Base-by-base conservation (phyloP, 2,797 vertebrate genomes). In the Myoxocephalus aenaeus region DNA sequence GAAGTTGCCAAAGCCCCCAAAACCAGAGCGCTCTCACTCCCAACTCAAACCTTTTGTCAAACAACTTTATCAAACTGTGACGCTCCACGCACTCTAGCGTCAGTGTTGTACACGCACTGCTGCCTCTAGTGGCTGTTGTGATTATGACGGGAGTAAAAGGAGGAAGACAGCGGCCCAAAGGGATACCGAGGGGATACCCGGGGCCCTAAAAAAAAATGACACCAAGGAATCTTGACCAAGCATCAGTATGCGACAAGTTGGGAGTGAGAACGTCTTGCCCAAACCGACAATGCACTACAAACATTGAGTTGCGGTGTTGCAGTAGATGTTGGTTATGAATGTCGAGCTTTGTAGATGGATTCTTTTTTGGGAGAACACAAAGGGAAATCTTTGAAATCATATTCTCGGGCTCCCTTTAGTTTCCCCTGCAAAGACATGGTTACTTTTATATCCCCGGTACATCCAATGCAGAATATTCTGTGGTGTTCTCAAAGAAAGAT, bases 401-500 rank as follows among this genome's bases (percentile, higher is more conserved):
- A 64, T 14, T 36, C 73, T 77, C 51, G 29, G 29, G 77, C 69
- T 70, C 5, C 13, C 3, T 80, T 86, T 86, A 83, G 59, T 89
- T 82, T 84, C 48, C 11, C 6, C 10, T 56, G 32, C 59, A 77
- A 75, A 84, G 63, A 48, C 58, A 29, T 18, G 18, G 34, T 75
- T 63, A 22, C 75, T 69, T 79, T 85, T 63, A 68, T 81, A 69
- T 87, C 78, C 51, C 46, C 46, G 7, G 51, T 48, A n/a, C 32
- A 53, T 69, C 68, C 62, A 2, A 22, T 65, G 50, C 56, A 61
- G 70, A 50, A 87, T 44, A 72, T 82, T 78, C 57, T 66, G 48
- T 12, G 42, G 38, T 65, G 76, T 73, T 81, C 61, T 70, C 56
- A 27, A 70, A 70, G 70, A 29, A 86, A 27, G 67, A 92, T 91